Percentiles rank a stretch among this genome's conserved stretches.
phyloP scores from a whole-genome alignment of 30 jellyfish, hydroid and myxozoan genomes.

The Euphysa ruthae region DNA sequence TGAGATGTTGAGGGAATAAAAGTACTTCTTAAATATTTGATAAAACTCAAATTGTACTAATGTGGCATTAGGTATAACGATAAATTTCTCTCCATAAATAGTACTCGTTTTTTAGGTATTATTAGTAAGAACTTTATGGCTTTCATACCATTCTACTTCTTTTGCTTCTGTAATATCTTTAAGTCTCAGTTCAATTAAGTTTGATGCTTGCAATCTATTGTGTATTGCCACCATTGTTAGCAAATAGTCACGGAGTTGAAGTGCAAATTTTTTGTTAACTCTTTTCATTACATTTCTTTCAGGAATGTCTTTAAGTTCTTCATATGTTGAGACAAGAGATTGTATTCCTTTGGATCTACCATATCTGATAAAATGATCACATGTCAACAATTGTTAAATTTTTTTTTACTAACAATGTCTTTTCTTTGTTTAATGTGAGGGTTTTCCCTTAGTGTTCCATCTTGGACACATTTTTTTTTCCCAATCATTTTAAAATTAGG shows the following conservation, averaged over 20 bases:
- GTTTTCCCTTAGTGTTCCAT: too few species aligned
- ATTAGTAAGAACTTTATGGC: conserved; percentile 8
- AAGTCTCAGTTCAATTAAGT: neutral
- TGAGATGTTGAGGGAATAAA: neutral
- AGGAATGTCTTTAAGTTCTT: too few species aligned
- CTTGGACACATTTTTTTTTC: too few species aligned
- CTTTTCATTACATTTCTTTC: too few species aligned
- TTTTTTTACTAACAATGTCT: too few species aligned
- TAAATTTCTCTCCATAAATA: conserved; percentile 17
- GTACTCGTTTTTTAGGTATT: conserved; percentile 12
- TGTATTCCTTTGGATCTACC: too few species aligned
- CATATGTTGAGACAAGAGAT: too few species aligned
- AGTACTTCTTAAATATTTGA: neutral
- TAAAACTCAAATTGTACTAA: conserved; percentile 8
- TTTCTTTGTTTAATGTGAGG: too few species aligned
- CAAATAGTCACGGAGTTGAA: conserved; percentile 14
- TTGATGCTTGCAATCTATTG: conserved; percentile 23
- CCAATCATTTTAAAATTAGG: too few species aligned
- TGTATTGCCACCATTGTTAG: neutral
- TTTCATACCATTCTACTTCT: neutral
- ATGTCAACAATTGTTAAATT: too few species aligned
- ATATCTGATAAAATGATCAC: too few species aligned
- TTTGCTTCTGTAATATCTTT: conserved; percentile 13
- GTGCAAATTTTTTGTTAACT: conserved; percentile 3
- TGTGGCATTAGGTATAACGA: conserved; percentile 1